Evolutionary conservation across 2,113 vertebrate species (phyloP), one percentile per base, ranked within the genome.

Genomic region (Machaerirhynchus nigripectus): DNA sequence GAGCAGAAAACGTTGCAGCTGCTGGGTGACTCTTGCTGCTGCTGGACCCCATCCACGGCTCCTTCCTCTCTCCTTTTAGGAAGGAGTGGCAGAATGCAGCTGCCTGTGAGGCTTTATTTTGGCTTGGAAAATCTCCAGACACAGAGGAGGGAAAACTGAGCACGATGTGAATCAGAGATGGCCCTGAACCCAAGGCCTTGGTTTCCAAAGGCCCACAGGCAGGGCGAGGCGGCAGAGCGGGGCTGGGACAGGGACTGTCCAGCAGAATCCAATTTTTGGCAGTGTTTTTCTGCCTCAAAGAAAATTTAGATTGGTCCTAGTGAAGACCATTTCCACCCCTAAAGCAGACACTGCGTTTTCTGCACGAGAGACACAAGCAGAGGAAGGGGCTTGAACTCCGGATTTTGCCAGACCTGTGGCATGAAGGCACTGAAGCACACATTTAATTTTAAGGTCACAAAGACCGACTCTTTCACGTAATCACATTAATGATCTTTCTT

Each of bases 1-100:
- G 80, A 79, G 57, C 78, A 95, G 84, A 81, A 61, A 63, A 40
- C 5, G 11, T 2, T 75, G 92, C 88, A 96, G 94, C 78, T 92
- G 93, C 83, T 74, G 89, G 83, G 55, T 1, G 2, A 1, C 35
- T 16, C 59, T 37, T 8, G 2, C 44, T 44, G 78, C 87, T 83
- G 91, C 93, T 92, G 95, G 61, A 68, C 27, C 53, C 59, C 82
- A 4, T 56, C 87, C 94, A 85, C 0, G 5, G 78, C 84, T 76
- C 84, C 7, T 47, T 42, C 84, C 90, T 85, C 91, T n/a, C 76
- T 57, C 87, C 91, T 63, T 68, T 49, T 10, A 50, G 87, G 89
- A 67, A 52, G 42, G 15, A 52, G 78, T 1, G 50, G 75, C 89
- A 70, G 78, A 87, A 76, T 22, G 70, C 95, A 95, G 95, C 93